Base-by-base conservation (phyloP, 2,797 vertebrate genomes). In the Sus cebifrons region DNA sequence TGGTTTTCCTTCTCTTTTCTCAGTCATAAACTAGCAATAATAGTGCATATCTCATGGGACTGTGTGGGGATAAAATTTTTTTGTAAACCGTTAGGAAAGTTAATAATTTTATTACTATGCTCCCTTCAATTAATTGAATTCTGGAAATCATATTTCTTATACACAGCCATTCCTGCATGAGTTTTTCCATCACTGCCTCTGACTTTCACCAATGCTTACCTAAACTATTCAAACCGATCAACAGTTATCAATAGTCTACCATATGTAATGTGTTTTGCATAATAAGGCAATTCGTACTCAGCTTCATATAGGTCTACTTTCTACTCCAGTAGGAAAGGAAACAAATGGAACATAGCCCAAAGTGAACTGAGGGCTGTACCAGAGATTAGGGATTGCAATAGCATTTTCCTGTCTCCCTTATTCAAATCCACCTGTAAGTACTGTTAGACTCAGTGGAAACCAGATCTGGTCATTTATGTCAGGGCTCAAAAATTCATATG, bases 301-400 rank as follows among this genome's bases (percentile, higher is more conserved):
- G 27, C 56, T 62, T 92, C 73, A 77, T 88, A 70, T 70, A 70
- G 27, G 83, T 25, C 40, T 62, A 82, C 60, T 83, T 83, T 83
- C 54, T 62, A 54, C 44, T 83, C 62, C 40, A 18, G n/a, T 62
- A 4, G 36, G 20, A 56, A 94, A 79, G n/a, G 36, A 78, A 11
- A 13, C 52, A 78, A 83, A 54, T 21, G 21, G 32, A 88, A 75
- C 4, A 58, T 16, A 90, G 54, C 25, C 77, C 56, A n/a, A 86
- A 86, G 44, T 86, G 14, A 88, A 77, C 40, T 62, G 20, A 70
- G 9, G 62, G 25, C 54, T 44, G 14, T n/a, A 83, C 8, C 20
- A 88, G 36, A 83, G 29, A 44, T 44, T 27, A 62, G 16, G 23
- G 23, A 17, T 62, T 36, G 13, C n/a, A 25, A 27, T 4, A 32